Evolutionary conservation across 1,140 invertebrate species (phyloP), one percentile per base, ranked within the genome.

Genomic region (Zaprionus ghesquierei): DNA sequence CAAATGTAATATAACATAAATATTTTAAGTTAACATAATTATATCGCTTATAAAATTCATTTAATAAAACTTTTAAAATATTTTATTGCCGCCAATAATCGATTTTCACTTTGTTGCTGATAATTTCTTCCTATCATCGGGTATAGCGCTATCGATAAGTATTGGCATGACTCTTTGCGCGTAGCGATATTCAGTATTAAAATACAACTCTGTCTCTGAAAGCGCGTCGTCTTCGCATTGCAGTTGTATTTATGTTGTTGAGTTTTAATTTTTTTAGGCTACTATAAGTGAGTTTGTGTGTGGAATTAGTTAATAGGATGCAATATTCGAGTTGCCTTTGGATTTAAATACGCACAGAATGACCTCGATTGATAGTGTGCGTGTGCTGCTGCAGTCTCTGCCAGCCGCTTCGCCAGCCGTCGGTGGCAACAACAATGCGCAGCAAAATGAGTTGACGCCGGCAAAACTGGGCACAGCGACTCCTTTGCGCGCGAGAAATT

Each of bases 311-410:
- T 27, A 56, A 60, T 54, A 79, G 38, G 25, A 86, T 87, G 82
- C 68, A 44, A 49, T 55, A 89, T 72, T 66, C 35, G 53, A 63
- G 49, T 71, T 66, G 49, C 33, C 29, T 31, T 58, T 59, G 6
- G 20, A 68, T 51, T 18, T 41, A 63, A 46, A 66, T 64, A 29
- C 41, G 25, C 44, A 18, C 20, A 89, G 55, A 69, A 84, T 81
- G 69, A 77, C 84, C 23, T 84, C 79, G 33, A 89, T 87, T 23
- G 84, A 87, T 70, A 87, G 46, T 41, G 84, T 87, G 22, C 79
- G 84, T 22, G 72, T 84, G 33, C 50, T 87, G 55, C 77, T 87
- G 49, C 84, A 87, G 31, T 84, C 84, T 29, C 70, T 87, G 60
- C 84, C 84, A 58, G 84, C 82, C 35, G 81, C 81, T 31, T 59